A percentile compares a stretch with the other conserved stretches of the same genome.
These are phyloP conservation scores for Chaetoderma sp. DNA, from an alignment of 2,888 invertebrate species.

Conservation along the genomic window DNA sequence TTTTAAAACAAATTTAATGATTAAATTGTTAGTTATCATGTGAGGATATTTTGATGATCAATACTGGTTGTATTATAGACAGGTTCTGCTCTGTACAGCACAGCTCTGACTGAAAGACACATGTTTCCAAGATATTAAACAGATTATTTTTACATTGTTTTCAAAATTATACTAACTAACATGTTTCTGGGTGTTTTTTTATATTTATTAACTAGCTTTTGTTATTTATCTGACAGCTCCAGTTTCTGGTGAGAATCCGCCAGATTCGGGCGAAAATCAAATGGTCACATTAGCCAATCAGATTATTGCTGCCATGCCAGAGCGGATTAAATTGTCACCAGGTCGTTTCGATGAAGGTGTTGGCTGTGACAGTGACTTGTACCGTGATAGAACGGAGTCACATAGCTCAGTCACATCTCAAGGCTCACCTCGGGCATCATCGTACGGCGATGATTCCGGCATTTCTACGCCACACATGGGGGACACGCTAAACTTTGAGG, in stretches of 20 bases:
- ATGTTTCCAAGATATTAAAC: no score
- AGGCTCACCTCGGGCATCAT: conserved; percentile 52
- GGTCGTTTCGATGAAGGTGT: conserved; percentile 48
- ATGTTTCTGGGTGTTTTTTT: no score
- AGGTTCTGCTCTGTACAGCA: no score
- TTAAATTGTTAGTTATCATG: no score
- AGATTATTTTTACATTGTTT: no score
- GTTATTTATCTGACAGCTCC: no score
- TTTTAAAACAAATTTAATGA: no score
- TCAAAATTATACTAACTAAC: no score
- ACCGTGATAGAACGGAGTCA: conserved; percentile 78
- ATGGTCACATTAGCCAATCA: conserved; percentile 89
- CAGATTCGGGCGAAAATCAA: conserved; percentile 53
- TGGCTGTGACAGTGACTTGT: conserved; percentile 36
- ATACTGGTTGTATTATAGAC: no score
- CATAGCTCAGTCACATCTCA: conserved; percentile 73
- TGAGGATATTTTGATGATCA: no score
- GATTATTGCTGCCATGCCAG: conserved; percentile 98
- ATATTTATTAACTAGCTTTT: no score
- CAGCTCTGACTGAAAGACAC: no score
- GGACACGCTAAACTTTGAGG: conserved; percentile 64
- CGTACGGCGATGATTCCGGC: conserved; percentile 70
- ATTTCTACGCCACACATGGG: conserved; percentile 67
- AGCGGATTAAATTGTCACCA: conserved; percentile 88
- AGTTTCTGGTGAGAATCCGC: conserved; percentile 22